Base-by-base conservation (phyloP, 2,113 vertebrate species). In the Mellivora capensis region DNA sequence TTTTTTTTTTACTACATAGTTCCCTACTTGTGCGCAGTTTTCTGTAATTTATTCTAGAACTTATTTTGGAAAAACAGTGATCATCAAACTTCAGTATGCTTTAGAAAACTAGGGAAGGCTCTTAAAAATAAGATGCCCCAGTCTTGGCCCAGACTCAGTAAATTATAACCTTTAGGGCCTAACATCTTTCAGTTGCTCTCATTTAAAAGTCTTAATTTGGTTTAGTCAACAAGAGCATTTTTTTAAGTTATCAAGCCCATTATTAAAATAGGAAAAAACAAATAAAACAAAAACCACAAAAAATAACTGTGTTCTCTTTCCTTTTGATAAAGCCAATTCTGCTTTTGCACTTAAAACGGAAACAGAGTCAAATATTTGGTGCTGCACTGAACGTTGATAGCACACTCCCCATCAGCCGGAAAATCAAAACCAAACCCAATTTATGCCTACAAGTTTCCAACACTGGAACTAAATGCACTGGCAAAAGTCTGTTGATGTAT, bases 371-470 rank as follows among this genome's bases (percentile, higher is more conserved):
- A 10, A 47, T 47, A 89, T 90, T 67, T 95, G 72, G 37, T 59
- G 27, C 15, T 59, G 7, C 29, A 29, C n/a, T 71, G 37, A 81
- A 80, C 0, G 3, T 25, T 31, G 37, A 82, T 37, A 86, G 91
- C 71, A 72, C 42, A 87, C 77, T 59, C 64, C 6, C 59, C 62
- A 61, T 85, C 49, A 94, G 59, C 42, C 59, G 25, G 37, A 84
- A 87, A 87, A 90, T 62, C 37, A 90, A 95, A 91, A 64, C 20
- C 84, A 84, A 93, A 84, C 15, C n/a, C 80, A 52, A 88, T 71
- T 57, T 37, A 57, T 80, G 39, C 29, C 71, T 77, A 80, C 57
- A 95, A 84, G 57, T 69, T 91, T 96, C 93, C 79, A 80, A 97
- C 92, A 92, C 49, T 95, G 49, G 52, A 97, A 90, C 85, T 84